Conservation (phyloP, 2,888 invertebrate genomes). For the Xiphydria camelus region DNA sequence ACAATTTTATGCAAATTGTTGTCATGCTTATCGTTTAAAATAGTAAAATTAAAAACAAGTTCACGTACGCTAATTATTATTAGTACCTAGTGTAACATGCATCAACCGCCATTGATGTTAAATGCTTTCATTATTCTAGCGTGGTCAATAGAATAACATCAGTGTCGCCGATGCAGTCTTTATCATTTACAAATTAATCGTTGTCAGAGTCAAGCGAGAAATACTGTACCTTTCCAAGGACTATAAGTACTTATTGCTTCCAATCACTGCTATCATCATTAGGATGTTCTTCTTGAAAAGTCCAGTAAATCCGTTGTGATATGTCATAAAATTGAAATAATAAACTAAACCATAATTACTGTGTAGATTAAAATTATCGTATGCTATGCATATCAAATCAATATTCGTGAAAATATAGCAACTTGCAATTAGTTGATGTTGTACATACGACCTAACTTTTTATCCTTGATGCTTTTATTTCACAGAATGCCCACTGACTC, state of each 20-base stretch:
- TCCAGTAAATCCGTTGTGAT: no score
- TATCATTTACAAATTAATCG: neutral
- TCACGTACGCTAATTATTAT: constrained; percentile 15
- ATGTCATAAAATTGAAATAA: no score
- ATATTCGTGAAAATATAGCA: no score
- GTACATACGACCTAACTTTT: no score
- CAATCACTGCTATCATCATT: neutral
- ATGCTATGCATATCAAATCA: no score
- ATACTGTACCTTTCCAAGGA: neutral
- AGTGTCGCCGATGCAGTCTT: neutral
- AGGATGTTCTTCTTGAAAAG: no score
- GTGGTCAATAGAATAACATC: neutral
- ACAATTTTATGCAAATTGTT: neutral
- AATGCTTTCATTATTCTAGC: neutral
- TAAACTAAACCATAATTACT: no score
- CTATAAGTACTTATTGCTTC: constrained; percentile 17
- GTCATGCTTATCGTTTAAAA: neutral
- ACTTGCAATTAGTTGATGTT: no score
- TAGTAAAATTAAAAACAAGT: constrained; percentile 22
- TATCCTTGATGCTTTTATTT: no score
- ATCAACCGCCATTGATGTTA: neutral
- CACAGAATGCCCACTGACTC: constrained; percentile 1
- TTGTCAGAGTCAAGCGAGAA: neutral
- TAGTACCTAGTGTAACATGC: neutral
- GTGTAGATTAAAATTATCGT: no score